Evolutionary conservation across 2,113 vertebrate species (phyloP).

Genomic region (Dissostichus mawsoni): DNA sequence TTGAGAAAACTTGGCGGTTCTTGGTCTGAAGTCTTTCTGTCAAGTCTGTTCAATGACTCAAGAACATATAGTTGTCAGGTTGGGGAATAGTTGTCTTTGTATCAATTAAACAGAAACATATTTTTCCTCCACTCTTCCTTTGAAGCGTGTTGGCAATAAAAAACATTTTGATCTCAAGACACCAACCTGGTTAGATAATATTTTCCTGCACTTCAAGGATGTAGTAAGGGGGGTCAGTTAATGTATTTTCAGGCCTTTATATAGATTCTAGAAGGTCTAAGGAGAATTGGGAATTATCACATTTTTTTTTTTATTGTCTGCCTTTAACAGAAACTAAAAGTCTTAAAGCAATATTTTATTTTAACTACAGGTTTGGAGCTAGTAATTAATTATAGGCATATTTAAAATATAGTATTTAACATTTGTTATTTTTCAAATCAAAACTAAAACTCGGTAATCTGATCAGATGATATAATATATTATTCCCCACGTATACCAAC

Average conservation of each 20-base stretch:
- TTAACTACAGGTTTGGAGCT: not conserved
- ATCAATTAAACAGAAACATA: not conserved
- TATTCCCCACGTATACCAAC: not conserved
- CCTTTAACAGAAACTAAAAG: not conserved
- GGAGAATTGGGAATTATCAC: not conserved
- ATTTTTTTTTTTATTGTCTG: not conserved
- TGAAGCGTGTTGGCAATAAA: not conserved
- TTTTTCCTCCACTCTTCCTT: not conserved
- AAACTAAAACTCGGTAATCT: not conserved
- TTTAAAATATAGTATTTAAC: not conserved
- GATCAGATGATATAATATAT: not conserved
- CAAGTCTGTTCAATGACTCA: not conserved
- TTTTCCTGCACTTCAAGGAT: not conserved
- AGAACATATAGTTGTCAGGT: not conserved
- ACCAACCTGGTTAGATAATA: not conserved
- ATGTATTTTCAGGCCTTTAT: too few relatives aligned
- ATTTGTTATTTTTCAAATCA: too few relatives aligned
- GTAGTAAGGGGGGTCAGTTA: not conserved
- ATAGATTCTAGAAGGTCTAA: not conserved
- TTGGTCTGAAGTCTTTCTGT: not conserved
- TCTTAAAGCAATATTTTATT: not conserved
- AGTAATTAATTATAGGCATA: too few relatives aligned
- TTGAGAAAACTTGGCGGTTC: not conserved
- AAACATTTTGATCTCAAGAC: not conserved
- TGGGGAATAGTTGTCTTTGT: not conserved